Evolutionary conservation across 92 coral and sea anemone species (phyloP), one percentile per base, ranked within the genome.

Genomic region (Chrysogorgia sp.): DNA sequence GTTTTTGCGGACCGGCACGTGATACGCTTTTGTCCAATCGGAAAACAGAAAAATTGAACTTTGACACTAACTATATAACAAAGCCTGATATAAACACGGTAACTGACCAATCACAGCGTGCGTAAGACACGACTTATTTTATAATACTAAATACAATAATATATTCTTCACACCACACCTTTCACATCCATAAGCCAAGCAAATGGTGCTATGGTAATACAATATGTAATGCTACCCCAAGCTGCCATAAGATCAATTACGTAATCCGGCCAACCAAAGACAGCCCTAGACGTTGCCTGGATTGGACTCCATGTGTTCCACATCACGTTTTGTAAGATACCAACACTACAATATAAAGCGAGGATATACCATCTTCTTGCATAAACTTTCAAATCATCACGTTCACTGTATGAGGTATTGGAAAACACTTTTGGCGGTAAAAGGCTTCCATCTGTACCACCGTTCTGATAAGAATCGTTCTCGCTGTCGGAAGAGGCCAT

Each of bases 291-390:
- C 19, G 98, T 91, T 0, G 89, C 98, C 58, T 94, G 97, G 34
- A 94, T 91, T 0, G 98, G 98, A n/a, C 98, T 96, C 98, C 98
- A 94, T 0, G 94, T 86, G 64, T 94, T 94, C 98, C 98, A 94
- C 37, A 94, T 91, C 1, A 87, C 76, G 80, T 94, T 94, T 26
- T 94, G 92, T 29, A 94, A 68, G 1, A 96, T 67, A 14, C 90
- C 97, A 19, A 87, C 92, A 6, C 83, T 24, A 4, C 97, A 94
- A 52, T 91, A 94, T 26, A 94, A 58, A 2, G 84, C 33, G 35
- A 94, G 71, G 43, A 94, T 89, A 69, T 94, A 94, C 97, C 98
- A 94, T 19, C 98, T 86, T 5, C 84, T 75, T 59, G 89, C 92
- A 86, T 94, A 94, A 25, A 94, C 88, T 53, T 89, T 91, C 2